Base-by-base conservation (phyloP, 2,888 invertebrate genomes). In the Eupsilia transversa region DNA sequence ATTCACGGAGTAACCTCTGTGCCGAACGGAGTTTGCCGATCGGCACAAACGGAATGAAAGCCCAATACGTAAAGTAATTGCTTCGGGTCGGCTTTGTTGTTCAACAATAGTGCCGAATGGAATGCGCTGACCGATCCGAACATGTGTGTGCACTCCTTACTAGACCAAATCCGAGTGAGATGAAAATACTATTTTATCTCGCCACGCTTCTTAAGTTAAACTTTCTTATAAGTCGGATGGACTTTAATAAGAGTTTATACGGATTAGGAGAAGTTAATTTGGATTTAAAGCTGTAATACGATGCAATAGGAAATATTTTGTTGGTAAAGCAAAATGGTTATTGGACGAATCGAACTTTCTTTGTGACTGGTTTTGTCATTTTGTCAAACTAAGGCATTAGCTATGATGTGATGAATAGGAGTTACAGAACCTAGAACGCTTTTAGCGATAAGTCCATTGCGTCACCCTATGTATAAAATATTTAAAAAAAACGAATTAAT, bases 251-350 rank as follows among this genome's bases (percentile, higher is more conserved):
- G 30, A 59, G 14, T 59, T 38, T 27, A 5, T n/a, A 23, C 33
- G 73, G n/a, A 59, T 71, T 7, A 23, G 5, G 35, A 41, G n/a
- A 59, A 59, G 30, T 49, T 49, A 9, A 41, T 33, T 72, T 49
- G 6, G 30, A 49, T 38, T 59, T 49, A 3, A 38, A 72, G 3
- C 17, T 57, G 35, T 46, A 69, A 41, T 43, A 35, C 14, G 27
- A 20, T 17, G 20, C 4, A 27, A 35, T 43, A 6, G 27, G 23
- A 70, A 23, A 35, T 27, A n/a, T 3, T 14, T 33, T n/a, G 9
- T 61, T 35, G 17, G 9, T n/a, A n/a, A 33, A 60, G 35, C 17
- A 60, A 60, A 60, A 60, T 60, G n/a, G 49, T 3, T 3, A 23
- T 9, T 23, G 49, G 9, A 49, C 9, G 49, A 23, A 49, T 49